Evolutionary conservation across 1,140 invertebrate species (phyloP).

Genomic region (Drosophila pachea): DNA sequence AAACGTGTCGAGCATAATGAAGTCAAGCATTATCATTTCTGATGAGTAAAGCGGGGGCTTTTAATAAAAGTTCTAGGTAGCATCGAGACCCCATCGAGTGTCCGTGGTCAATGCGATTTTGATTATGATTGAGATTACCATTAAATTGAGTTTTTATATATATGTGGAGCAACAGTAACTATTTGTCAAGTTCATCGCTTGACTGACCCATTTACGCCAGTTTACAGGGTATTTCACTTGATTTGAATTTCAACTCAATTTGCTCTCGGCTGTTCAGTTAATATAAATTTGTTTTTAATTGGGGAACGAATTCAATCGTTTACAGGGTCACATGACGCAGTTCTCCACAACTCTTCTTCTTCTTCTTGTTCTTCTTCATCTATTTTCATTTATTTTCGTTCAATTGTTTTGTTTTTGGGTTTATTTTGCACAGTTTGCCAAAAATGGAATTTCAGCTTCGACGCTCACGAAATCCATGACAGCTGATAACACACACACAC

Average conservation of each 20-base stretch:
- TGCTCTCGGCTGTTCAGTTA: not conserved
- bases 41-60: slow-evolving; percentile 26
- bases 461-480: slow-evolving; percentile 11
- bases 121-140: not conserved
- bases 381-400: slow-evolving; percentile 25
- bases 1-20: slow-evolving; percentile 19
- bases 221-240: slow-evolving; percentile 5
- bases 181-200: not conserved
- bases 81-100: not conserved
- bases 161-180: not conserved
- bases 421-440: slow-evolving; percentile 45
- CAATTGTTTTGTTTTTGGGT: too few relatives aligned
- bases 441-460: slow-evolving; percentile 38
- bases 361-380: not conserved
- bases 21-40: slow-evolving; percentile 13
- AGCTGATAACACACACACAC: slow-evolving; percentile 20
- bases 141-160: too few relatives aligned
- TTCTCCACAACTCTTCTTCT: too few relatives aligned
- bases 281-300: slow-evolving; percentile 30
- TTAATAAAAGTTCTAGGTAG: slow-evolving; percentile 5
- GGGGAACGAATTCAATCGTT: slow-evolving; percentile 6
- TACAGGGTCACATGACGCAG: slow-evolving; percentile 26
- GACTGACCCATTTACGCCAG: too few relatives aligned
- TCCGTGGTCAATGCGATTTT: slow-evolving; percentile 5
- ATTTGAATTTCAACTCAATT: too few relatives aligned